Base-by-base conservation (phyloP, 1,140 invertebrate species). In the Drosophila orosa region DNA sequence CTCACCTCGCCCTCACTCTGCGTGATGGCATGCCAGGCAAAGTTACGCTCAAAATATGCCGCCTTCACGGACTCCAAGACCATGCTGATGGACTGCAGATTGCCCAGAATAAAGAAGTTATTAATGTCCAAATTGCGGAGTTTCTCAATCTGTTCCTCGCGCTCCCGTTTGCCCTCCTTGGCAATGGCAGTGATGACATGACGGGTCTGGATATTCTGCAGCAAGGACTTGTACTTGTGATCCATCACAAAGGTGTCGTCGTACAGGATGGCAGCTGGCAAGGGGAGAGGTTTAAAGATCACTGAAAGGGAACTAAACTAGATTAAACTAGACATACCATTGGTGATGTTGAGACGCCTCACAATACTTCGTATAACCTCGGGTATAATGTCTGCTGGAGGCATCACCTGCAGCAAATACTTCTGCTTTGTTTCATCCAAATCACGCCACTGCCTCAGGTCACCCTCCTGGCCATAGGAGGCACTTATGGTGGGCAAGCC, bases 181-280 rank as follows among this genome's bases (percentile, higher is more conserved):
- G 93, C 92, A 92, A 95, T 94, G 17, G 94, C 93, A 1, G 95
- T 94, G 24, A 97, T 97, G 1, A 97, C 95, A 87, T 98, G 97
- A 3, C 97, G 93, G 0, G 97, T 97, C 17, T 97, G 96, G 27
- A 98, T 95, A 92, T 98, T 98, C 89, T 97, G 94, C 13, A 98
- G 92, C 2, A 98, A 92, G 8, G 96, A 96, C 92, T 97, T 97
- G 92, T 97, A 98, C 92, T 98, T 98, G 92, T 98, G 96, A 78
- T 97, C 96, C 96, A 98, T 97, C 1, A 96, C 95, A 83, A 98
- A 98, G 24, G 95, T 95, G 12, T 96, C 94, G 82, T 98, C 97
- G 91, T 97, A 98, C 8, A 98, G 93, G 44, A 98, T 96, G 3
- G 96, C 98, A 19, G 97, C 82, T 85, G 17, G 12, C 5, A 12